Base-by-base conservation (phyloP, 2,113 vertebrate genomes). In the Motacilla tschutschensis region DNA sequence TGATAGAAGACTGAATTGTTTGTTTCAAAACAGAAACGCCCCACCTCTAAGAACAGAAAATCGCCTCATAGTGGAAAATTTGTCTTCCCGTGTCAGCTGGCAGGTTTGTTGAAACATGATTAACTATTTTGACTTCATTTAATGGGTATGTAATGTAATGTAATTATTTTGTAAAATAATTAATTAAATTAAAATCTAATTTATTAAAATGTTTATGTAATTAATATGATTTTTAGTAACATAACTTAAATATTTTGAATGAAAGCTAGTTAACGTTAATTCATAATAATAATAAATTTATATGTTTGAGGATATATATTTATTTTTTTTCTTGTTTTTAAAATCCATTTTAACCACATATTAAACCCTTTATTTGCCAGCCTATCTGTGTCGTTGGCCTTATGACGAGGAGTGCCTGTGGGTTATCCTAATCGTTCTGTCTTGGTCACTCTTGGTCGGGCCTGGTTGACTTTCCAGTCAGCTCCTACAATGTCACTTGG, bases 351-450 rank as follows among this genome's bases (percentile, higher is more conserved):
- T 99, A 99, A 99, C 98, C 98, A 98, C 98, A 98, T 99, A 98
- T 99, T 98, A 98, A 99, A 98, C 98, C 98, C 98, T 99, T 98
- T 99, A 99, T 99, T 99, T 99, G 98, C 98, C 98, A 99, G 99
- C 98, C 98, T 99, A 98, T 99, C 98, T 98, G 98, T 99, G 98
- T 99, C 98, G 99, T 99, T 99, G 98, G 98, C 98, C 98, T 98
- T 98, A 98, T 97, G 97, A 98, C 96, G 98, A 98, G 98, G 99
- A 99, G 98, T 98, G 97, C 96, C 97, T 97, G 97, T 98, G 97
- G 97, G 97, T 98, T 98, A 97, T 97, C 97, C 97, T 98, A 98
- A 98, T 98, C 98, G 98, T 98, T 99, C 98, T 98, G 98, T 99
- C 98, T 99, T 98, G 98, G 98, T 99, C 98, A 98, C 98, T 99